Conservation (phyloP, 2,888 invertebrate genomes). For the Parapristionchus giblindavisi region DNA sequence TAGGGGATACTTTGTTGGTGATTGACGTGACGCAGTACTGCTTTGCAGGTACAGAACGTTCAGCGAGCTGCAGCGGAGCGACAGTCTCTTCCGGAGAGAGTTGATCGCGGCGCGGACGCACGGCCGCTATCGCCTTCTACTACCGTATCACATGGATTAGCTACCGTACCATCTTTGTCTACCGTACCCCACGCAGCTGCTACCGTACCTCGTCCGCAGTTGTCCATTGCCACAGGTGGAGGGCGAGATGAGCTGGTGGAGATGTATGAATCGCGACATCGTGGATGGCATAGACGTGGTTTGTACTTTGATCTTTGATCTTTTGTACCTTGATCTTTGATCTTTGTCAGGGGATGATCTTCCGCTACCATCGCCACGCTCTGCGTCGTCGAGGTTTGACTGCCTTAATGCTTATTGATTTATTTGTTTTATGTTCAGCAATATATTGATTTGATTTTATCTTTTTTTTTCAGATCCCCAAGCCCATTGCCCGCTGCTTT, state of each 20-base stretch:
- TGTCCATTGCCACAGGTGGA: slow-evolving; percentile 15
- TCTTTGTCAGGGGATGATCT: slow-evolving; percentile 18
- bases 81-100: too few relatives aligned
- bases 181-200: not conserved
- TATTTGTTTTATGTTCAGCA: not conserved
- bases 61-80: too few relatives aligned
- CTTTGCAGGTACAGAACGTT: too few relatives aligned
- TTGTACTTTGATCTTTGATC: not conserved
- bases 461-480: slow-evolving; percentile 13
- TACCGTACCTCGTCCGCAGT: not conserved
- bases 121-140: not conserved
- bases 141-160: not conserved
- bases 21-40: too few relatives aligned
- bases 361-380: not conserved
- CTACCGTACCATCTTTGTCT: not conserved
- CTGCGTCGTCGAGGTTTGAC: slow-evolving; percentile 1
- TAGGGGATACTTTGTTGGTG: too few relatives aligned
- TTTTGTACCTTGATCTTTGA: not conserved
- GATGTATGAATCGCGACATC: slow-evolving; percentile 25
- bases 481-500: not conserved
- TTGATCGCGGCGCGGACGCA: too few relatives aligned
- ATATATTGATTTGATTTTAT: not conserved
- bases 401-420: too few relatives aligned
- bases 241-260: slow-evolving; percentile 24
- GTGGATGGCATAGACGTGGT: slow-evolving; percentile 25